These are phyloP conservation scores for Rhadina sibilatrix DNA, from an alignment of 2,113 vertebrate species.

Conservation along the genomic window DNA sequence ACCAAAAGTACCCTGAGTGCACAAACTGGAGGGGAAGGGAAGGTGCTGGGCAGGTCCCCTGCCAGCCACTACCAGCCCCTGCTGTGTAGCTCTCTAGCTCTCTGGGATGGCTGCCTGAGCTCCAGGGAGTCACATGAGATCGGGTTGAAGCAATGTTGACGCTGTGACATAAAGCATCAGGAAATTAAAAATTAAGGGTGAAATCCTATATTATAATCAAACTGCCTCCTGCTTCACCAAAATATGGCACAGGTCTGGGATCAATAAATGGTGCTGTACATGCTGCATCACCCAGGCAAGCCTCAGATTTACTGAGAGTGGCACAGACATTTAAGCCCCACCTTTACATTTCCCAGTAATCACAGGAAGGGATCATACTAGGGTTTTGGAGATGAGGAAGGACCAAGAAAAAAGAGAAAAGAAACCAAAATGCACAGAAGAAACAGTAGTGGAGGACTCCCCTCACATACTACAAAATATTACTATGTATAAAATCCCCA, in stretches of 20 bases:
- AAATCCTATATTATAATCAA: neutral
- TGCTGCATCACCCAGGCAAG: neutral
- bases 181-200: constrained; percentile 25
- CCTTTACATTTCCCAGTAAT: neutral
- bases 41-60: neutral
- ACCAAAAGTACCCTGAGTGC: neutral
- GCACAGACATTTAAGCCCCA: neutral
- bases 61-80: neutral
- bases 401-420: neutral
- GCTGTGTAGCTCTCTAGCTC: neutral
- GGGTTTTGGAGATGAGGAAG: neutral
- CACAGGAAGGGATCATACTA: neutral
- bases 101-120: neutral
- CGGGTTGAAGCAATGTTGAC: neutral
- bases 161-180: neutral
- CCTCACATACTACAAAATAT: neutral
- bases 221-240: neutral
- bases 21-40: neutral
- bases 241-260: neutral
- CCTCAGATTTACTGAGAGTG: neutral
- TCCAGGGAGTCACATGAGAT: neutral
- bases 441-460: neutral
- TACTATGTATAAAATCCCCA: neutral
- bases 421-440: neutral
- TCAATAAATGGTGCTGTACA: neutral